Base-by-base conservation (phyloP, 2,113 vertebrate genomes). In the Tretioscincus oriximinensis region DNA sequence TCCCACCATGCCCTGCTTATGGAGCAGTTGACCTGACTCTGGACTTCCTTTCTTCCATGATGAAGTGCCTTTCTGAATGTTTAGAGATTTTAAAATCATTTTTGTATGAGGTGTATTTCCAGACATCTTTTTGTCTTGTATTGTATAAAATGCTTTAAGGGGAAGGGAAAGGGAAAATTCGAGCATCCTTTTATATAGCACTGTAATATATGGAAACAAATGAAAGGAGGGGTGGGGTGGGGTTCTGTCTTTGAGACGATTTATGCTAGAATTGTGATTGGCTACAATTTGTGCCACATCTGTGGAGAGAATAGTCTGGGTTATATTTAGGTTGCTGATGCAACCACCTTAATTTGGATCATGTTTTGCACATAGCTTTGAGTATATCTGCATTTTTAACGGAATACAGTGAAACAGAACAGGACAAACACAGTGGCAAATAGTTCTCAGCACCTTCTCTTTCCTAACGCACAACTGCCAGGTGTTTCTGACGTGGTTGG, bases 21-120 rank as follows among this genome's bases (percentile, higher is more conserved):
- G 73, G 92, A 94, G 96, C 95, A 90, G 92, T 97, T 96, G 95
- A 95, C 95, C 95, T 95, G 94, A 95, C 96, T 97, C 97, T 96
- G 96, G 96, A 95, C 94, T 94, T 92, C 22, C 95, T 95, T 93
- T 96, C 94, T 94, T 96, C 95, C 96, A 95, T 95, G 96, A 97
- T 96, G 95, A 99, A 99, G 98, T 99, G 98, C 98, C 98, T 99
- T 99, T 96, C 94, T 95, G 95, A 96, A 95, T 95, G 95, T 96
- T 97, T 97, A 95, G 96, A 94, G 95, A 92, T 90, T 81, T 75
- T 14, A 66, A 65, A 92, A 95, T 94, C 92, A 95, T 95, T 99
- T 97, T 97, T 97, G 94, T 97, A 97, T 93, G 94, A 94, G 92
- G 93, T 92, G 60, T 96, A 95, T 97, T 96, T 95, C 95, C 95